Base-by-base conservation (phyloP, 1,140 invertebrate species). In the Achatina immaculata region DNA sequence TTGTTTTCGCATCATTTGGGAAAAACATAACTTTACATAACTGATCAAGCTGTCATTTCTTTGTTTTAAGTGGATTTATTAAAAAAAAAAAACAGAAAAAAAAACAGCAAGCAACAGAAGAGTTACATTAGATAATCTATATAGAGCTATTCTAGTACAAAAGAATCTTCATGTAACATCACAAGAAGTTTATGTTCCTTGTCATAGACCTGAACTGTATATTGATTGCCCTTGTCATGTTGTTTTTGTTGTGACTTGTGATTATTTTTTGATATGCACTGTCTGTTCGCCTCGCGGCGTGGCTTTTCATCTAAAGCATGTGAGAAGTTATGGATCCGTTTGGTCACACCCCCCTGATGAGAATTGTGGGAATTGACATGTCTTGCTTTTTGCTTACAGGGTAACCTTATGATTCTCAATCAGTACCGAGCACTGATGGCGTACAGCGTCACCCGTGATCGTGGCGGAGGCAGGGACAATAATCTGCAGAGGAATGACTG, bases 341-440 rank as follows among this genome's bases (percentile, higher is more conserved):
- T 62, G 58, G 58, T 4, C 58, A 31, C 6, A 6, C 21, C 16
- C 58, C 1, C 28, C 6, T 19, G 3, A 31, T 9, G 21, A 28
- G 58, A 31, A 62, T 28, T 31, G 0, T 31, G n/a, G 21, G 16
- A 6, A 3, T 28, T 62, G 28, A 62, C 21, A 4, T 28, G 2
- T 36, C 9, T 1, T 55, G 21, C 24, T 36, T 82, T 38, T 80
- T 42, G 34, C 82, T 85, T 85, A 66, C 90, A 93, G 92, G 92
- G 92, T 69, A 80, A 87, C 51, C 82, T 93, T 72, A 69, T 81
- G 38, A 78, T 87, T 11, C 85, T 92, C 85, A 92, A 93, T 80
- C 88, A 92, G 84, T 91, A 89, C 81, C 83, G 89, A 14, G 78
- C 78, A n/a, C 7, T 11, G 0, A 69, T 80, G 78, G 78, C 66